Evolutionary conservation across 2,888 invertebrate genomes (phyloP).

Genomic region (Eristalinus aeneus): DNA sequence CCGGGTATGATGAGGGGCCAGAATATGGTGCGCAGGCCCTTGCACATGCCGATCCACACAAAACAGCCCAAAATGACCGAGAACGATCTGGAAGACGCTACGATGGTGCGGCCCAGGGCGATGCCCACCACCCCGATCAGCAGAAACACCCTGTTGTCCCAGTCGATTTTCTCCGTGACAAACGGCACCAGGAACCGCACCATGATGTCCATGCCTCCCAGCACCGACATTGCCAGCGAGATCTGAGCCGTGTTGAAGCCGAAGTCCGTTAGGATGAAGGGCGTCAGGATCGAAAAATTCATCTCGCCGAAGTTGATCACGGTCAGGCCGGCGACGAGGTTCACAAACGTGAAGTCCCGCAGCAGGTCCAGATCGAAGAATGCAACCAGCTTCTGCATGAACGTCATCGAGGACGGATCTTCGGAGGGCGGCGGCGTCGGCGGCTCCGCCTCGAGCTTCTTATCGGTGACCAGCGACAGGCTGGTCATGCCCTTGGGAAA

Average conservation of each 20-base stretch:
- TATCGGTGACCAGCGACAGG: constrained; percentile 30
- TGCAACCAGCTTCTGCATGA: constrained; percentile 83
- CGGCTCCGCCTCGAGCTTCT: constrained; percentile 38
- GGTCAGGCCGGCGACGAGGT: constrained; percentile 87
- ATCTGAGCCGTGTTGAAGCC: constrained; percentile 83
- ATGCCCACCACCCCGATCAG: constrained; percentile 86
- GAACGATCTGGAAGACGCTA: constrained; percentile 84
- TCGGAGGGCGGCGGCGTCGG: constrained; percentile 63
- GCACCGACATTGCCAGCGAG: constrained; percentile 86
- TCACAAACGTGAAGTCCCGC: constrained; percentile 86
- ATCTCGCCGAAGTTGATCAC: constrained; percentile 87
- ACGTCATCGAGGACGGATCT: constrained; percentile 59
- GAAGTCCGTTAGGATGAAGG: constrained; percentile 87
- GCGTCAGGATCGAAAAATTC: constrained; percentile 88
- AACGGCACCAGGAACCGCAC: constrained; percentile 86
- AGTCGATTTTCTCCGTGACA: constrained; percentile 85
- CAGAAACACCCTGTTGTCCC: constrained; percentile 87
- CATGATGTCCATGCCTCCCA: constrained; percentile 85
- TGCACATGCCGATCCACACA: constrained; percentile 86
- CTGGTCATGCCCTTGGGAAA: constrained; percentile 60
- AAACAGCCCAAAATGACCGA: constrained; percentile 83
- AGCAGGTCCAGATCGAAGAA: constrained; percentile 88
- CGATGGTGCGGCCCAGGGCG: constrained; percentile 83
- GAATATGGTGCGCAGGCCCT: constrained; percentile 87
- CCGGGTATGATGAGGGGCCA: constrained; percentile 88